A percentile compares a stretch with the other conserved stretches of the same genome.
Evolutionary conservation across 2,888 invertebrate species (phyloP).

Genomic region (Campopleginae sp.): DNA sequence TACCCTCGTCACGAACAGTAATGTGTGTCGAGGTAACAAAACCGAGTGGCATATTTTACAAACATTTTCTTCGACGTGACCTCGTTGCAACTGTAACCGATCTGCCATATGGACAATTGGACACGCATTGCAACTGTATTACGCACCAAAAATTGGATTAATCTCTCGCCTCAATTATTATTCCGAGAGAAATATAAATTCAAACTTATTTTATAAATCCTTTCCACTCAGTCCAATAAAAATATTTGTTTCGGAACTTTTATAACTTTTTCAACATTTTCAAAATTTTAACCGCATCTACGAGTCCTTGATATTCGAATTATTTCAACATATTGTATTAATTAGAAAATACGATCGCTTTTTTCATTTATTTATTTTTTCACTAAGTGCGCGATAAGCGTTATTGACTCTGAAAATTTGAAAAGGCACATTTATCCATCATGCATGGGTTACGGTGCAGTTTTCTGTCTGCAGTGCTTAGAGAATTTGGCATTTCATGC

Average conservation of each 20-base stretch:
- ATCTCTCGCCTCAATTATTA: not conserved
- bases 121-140: slow-evolving; percentile 49
- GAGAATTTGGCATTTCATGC: not conserved
- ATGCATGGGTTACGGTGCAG: not conserved
- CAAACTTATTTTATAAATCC: not conserved
- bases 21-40: slow-evolving; percentile 70
- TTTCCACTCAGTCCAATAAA: not conserved
- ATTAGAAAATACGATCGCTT: not conserved
- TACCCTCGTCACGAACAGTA: slow-evolving; percentile 56
- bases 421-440: not conserved
- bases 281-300: not conserved
- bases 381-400: not conserved
- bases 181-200: not conserved
- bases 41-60: slow-evolving; percentile 65
- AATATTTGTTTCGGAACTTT: no score
- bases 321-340: not conserved
- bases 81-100: slow-evolving; percentile 60
- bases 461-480: not conserved
- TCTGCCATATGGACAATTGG: slow-evolving; percentile 59
- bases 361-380: not conserved
- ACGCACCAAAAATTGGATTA: slow-evolving; percentile 12
- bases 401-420: not conserved
- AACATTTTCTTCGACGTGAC: slow-evolving; percentile 65
- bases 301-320: not conserved
- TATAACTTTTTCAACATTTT: no score